Evolutionary conservation across 2,888 invertebrate genomes (phyloP).

Genomic region (Drosophila algonquin): DNA sequence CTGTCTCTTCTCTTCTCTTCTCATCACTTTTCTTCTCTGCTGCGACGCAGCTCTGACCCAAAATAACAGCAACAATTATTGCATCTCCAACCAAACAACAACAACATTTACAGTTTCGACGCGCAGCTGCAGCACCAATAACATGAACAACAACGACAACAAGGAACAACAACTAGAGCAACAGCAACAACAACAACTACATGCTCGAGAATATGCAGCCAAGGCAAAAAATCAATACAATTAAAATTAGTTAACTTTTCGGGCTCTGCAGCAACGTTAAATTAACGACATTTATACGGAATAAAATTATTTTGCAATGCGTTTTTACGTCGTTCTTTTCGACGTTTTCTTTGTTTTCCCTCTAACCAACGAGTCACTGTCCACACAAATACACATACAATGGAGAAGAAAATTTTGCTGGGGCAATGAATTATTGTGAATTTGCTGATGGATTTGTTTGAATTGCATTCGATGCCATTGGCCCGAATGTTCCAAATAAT

Average conservation of each 20-base stretch:
- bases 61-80: slow-evolving; percentile 48
- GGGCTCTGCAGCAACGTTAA: slow-evolving; percentile 26
- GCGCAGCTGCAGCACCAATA: slow-evolving; percentile 59
- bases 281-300: slow-evolving; percentile 2
- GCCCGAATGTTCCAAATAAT: slow-evolving; percentile 22
- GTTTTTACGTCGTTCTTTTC: slow-evolving; percentile 77
- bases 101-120: slow-evolving; percentile 52
- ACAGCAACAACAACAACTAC: slow-evolving; percentile 52
- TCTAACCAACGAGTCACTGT: slow-evolving; percentile 65
- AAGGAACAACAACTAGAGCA: slow-evolving; percentile 47
- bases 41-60: slow-evolving; percentile 36
- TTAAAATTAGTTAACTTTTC: slow-evolving; percentile 33
- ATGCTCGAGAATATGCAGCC: slow-evolving; percentile 59
- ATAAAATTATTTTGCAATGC: slow-evolving; percentile 42
- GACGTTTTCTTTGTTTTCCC: slow-evolving; percentile 81
- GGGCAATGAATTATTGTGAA: slow-evolving; percentile 37
- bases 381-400: slow-evolving; percentile 46
- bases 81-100: slow-evolving; percentile 26
- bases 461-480: slow-evolving; percentile 28
- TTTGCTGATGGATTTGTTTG: slow-evolving; percentile 32
- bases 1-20: slow-evolving; percentile 13
- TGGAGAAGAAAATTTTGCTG: slow-evolving; percentile 49
- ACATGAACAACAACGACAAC: slow-evolving; percentile 35
- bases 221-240: slow-evolving; percentile 70
- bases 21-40: slow-evolving; percentile 1